A percentile compares a stretch with the other conserved stretches of the same genome.
These are phyloP conservation scores for Taenaris catops DNA, from an alignment of 2,888 invertebrate genomes.

Conservation along the genomic window DNA sequence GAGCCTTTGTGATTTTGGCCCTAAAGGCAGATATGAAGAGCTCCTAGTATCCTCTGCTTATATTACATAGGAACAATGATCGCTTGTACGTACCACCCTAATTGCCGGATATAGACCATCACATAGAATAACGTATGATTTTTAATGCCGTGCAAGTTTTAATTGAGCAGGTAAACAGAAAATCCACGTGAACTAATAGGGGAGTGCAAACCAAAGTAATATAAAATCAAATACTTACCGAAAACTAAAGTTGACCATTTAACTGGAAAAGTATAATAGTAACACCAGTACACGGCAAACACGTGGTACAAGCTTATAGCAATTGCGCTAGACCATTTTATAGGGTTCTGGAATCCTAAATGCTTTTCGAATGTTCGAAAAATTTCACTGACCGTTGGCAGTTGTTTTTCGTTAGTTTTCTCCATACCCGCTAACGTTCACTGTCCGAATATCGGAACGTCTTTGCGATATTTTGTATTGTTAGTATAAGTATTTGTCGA, in stretches of 20 bases:
- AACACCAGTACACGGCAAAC: constrained; percentile 60
- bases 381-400: constrained; percentile 41
- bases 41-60: too few relatives aligned
- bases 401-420: constrained; percentile 30
- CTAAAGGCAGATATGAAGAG: too few relatives aligned
- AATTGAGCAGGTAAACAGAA: too few relatives aligned
- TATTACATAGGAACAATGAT: too few relatives aligned
- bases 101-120: too few relatives aligned
- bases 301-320: constrained; percentile 56
- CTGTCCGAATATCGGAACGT: constrained; percentile 2
- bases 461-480: constrained; percentile 1
- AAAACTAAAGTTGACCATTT: constrained; percentile 65
- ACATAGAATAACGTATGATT: too few relatives aligned
- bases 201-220: background rate
- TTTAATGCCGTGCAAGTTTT: too few relatives aligned
- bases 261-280: constrained; percentile 54
- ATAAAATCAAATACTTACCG: constrained; percentile 39
- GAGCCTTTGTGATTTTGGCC: too few relatives aligned
- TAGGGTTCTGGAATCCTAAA: constrained; percentile 62
- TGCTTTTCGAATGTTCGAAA: constrained; percentile 51
- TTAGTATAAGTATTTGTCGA: background rate
- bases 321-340: constrained; percentile 61
- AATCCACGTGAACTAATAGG: too few relatives aligned
- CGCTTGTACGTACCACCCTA: too few relatives aligned
- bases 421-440: constrained; percentile 26